A percentile compares a stretch with the other conserved stretches of the same genome.
Conservation (phyloP, 2,888 invertebrate genomes). For the Hoplodrina blanda region DNA sequence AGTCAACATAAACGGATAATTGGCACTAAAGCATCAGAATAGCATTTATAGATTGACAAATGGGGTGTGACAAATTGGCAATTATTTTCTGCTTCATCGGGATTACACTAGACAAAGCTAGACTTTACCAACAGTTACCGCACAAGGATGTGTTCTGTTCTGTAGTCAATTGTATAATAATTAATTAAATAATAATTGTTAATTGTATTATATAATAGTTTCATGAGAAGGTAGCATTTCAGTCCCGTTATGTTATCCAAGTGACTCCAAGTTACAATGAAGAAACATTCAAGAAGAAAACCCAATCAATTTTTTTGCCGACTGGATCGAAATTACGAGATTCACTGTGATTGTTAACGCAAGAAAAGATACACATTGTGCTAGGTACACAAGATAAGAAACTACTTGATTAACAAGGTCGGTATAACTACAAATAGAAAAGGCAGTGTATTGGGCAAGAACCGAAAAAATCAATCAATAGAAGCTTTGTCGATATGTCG, state of each 20-base stretch:
- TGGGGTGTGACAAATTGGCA: background rate
- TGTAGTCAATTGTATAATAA: background rate
- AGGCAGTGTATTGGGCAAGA: slow-evolving; percentile 22
- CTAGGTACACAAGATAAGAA: slow-evolving; percentile 1
- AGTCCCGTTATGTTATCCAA: slow-evolving; percentile 34
- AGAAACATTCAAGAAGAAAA: background rate
- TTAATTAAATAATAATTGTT: no score
- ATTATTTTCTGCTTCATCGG: background rate
- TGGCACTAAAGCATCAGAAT: background rate
- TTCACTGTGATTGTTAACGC: background rate
- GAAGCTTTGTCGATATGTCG: slow-evolving; percentile 21
- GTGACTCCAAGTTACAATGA: slow-evolving; percentile 15
- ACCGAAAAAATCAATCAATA: slow-evolving; percentile 23
- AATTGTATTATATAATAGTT: background rate
- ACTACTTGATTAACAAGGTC: slow-evolving; percentile 16
- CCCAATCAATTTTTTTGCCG: slow-evolving; percentile 19
- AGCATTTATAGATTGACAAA: background rate
- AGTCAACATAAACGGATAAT: slow-evolving; percentile 7
- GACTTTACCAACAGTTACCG: background rate
- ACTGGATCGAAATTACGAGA: slow-evolving; percentile 8
- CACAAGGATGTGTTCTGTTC: background rate
- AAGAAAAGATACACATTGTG: background rate
- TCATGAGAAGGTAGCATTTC: slow-evolving; percentile 3
- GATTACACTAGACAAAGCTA: background rate
- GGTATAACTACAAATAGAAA: slow-evolving; percentile 2